Evolutionary conservation across 92 coral and sea anemone species (phyloP).

Genomic region (Scolanthus callimorphus): DNA sequence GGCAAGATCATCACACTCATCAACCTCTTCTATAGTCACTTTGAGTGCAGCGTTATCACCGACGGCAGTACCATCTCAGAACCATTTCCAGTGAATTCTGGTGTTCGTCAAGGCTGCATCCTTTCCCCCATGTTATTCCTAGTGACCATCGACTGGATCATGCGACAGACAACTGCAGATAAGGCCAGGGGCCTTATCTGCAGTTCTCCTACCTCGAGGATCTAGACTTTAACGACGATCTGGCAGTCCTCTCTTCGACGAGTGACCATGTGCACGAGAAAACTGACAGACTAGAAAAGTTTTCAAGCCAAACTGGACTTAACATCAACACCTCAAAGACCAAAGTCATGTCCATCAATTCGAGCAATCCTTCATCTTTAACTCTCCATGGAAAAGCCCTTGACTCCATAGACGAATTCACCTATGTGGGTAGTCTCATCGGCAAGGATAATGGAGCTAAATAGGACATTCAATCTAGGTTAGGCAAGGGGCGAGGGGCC

Average conservation of each 20-base stretch:
- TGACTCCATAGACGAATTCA: slow-evolving; percentile 22
- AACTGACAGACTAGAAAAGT: background rate
- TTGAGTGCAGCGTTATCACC: no score
- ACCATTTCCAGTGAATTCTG: no score
- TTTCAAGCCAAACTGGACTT: background rate
- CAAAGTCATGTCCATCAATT: no score
- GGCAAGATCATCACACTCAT: background rate
- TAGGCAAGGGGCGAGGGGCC: slow-evolving; percentile 10
- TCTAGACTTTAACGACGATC: slow-evolving; percentile 18
- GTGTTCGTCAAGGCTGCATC: slow-evolving; percentile 4
- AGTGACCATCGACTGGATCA: slow-evolving; percentile 13
- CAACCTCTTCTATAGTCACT: background rate
- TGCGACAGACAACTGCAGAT: no score
- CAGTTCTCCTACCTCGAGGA: no score
- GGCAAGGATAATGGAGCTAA: slow-evolving; percentile 14
- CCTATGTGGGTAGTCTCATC: slow-evolving; percentile 22
- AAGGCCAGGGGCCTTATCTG: no score
- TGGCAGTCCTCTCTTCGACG: slow-evolving; percentile 4
- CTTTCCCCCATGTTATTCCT: background rate
- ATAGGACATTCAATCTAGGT: slow-evolving; percentile 14
- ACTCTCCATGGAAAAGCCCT: no score
- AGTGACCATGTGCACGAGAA: slow-evolving; percentile 1
- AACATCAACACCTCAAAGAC: background rate
- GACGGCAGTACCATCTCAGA: no score
- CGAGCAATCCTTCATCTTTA: no score